phyloP scores from a whole-genome alignment of 2,888 invertebrate genomes.

The Portevinia maculata region DNA sequence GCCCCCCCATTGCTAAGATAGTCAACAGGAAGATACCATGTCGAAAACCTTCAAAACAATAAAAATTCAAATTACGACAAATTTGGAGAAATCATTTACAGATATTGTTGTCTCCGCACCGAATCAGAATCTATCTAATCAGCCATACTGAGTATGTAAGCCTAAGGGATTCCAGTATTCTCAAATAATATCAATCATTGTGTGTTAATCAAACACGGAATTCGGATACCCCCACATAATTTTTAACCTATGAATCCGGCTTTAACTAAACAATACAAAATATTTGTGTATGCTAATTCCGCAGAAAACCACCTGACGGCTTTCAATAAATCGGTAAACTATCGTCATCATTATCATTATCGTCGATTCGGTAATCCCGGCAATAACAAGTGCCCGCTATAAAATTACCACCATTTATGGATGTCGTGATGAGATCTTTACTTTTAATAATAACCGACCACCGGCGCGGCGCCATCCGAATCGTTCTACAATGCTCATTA shows the following conservation, averaged over 20 bases:
- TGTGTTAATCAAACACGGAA: slow-evolving; percentile 41
- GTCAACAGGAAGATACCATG: slow-evolving; percentile 15
- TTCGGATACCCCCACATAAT: slow-evolving; percentile 22
- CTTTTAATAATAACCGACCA: slow-evolving; percentile 5
- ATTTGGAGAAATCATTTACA: slow-evolving; percentile 41
- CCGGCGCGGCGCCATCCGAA: background rate
- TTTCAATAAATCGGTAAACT: slow-evolving; percentile 43
- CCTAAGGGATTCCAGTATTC: slow-evolving; percentile 20
- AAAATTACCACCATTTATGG: slow-evolving; percentile 53
- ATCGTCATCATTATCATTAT: slow-evolving; percentile 27
- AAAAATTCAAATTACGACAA: slow-evolving; percentile 43
- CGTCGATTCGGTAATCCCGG: slow-evolving; percentile 40
- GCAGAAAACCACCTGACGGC: slow-evolving; percentile 5
- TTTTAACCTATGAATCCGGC: slow-evolving; percentile 19
- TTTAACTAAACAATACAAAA: slow-evolving; percentile 40
- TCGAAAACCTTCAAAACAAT: slow-evolving; percentile 22
- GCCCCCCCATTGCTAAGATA: slow-evolving; percentile 21
- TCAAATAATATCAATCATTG: slow-evolving; percentile 43
- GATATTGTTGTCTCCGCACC: slow-evolving; percentile 1
- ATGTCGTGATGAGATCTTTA: slow-evolving; percentile 25
- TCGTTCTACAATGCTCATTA: slow-evolving; percentile 48
- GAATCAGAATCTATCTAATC: slow-evolving; percentile 23
- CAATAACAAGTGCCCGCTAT: slow-evolving; percentile 41
- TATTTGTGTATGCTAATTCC: slow-evolving; percentile 51
- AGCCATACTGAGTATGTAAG: slow-evolving; percentile 18